phyloP scores from a whole-genome alignment of 2,797 vertebrate genomes.

The Fistularia commersonii region DNA sequence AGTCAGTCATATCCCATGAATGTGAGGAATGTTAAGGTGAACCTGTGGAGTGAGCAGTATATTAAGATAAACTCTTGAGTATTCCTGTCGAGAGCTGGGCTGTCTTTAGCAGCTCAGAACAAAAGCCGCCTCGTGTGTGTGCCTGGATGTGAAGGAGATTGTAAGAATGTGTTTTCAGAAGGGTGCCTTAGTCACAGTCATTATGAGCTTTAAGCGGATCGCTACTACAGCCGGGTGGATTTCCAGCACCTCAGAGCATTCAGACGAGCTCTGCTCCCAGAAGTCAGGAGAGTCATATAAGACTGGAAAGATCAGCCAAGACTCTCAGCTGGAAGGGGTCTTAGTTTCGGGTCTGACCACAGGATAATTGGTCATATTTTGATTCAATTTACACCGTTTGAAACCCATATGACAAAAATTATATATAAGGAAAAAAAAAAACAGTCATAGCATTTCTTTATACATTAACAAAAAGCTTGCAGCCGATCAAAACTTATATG shows the following conservation, averaged over 20 bases:
- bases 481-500: too few relatives aligned
- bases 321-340: not conserved
- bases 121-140: slow-evolving; percentile 2
- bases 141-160: not conserved
- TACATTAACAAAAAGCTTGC: too few relatives aligned
- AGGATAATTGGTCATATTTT: too few relatives aligned
- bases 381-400: too few relatives aligned
- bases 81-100: slow-evolving; percentile 20
- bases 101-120: slow-evolving; percentile 27
- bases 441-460: too few relatives aligned
- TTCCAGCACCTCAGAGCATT: slow-evolving; percentile 17
- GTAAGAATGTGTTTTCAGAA: slow-evolving; percentile 14
- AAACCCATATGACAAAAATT: too few relatives aligned
- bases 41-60: slow-evolving; percentile 7
- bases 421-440: too few relatives aligned
- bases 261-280: slow-evolving; percentile 10
- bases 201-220: slow-evolving; percentile 41
- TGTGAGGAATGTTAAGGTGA: slow-evolving; percentile 37
- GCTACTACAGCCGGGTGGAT: slow-evolving; percentile 17
- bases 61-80: slow-evolving; percentile 20
- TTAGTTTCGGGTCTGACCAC: too few relatives aligned
- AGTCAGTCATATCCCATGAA: not conserved
- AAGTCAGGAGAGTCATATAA: slow-evolving; percentile 1
- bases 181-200: slow-evolving; percentile 13
- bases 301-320: not conserved